A percentile compares a stretch with the other conserved stretches of the same genome.
These are phyloP conservation scores for Sterna hirundo DNA, from an alignment of 2,113 vertebrate genomes.

Conservation along the genomic window DNA sequence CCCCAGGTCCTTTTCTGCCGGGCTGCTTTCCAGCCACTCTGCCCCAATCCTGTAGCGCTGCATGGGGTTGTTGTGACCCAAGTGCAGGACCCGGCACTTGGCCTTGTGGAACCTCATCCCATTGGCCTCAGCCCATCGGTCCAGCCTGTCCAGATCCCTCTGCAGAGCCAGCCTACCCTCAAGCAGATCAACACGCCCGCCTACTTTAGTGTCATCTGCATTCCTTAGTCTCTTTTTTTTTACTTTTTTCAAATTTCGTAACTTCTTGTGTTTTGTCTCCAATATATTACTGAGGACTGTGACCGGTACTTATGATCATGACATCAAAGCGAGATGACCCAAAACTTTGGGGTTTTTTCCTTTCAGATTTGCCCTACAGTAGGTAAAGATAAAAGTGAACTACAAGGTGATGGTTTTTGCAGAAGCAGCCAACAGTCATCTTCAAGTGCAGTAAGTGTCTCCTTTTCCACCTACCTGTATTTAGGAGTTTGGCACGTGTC, in stretches of 20 bases:
- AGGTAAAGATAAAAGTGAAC: conserved; percentile 35
- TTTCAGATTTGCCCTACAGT: conserved; percentile 81
- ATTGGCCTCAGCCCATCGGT: too few relatives aligned
- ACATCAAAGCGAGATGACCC: background rate
- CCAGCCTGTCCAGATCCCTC: too few relatives aligned
- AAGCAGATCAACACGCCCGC: too few relatives aligned
- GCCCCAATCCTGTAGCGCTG: too few relatives aligned
- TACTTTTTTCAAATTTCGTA: background rate
- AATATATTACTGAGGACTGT: background rate
- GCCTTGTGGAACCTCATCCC: too few relatives aligned
- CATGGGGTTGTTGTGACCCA: too few relatives aligned
- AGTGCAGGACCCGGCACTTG: too few relatives aligned
- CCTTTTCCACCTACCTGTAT: background rate
- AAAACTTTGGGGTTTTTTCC: background rate
- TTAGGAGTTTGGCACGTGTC: background rate
- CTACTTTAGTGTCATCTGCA: too few relatives aligned
- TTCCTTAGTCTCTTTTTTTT: too few relatives aligned
- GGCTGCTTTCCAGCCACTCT: too few relatives aligned
- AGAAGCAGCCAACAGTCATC: conserved; percentile 48
- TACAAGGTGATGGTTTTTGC: conserved; percentile 78
- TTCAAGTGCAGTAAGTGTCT: conserved; percentile 73
- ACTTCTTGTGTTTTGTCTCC: background rate
- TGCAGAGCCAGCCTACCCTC: too few relatives aligned
- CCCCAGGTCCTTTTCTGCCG: too few relatives aligned
- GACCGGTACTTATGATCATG: background rate